phyloP scores from a whole-genome alignment of 2,113 vertebrate genomes.

The Eurypyga helias region DNA sequence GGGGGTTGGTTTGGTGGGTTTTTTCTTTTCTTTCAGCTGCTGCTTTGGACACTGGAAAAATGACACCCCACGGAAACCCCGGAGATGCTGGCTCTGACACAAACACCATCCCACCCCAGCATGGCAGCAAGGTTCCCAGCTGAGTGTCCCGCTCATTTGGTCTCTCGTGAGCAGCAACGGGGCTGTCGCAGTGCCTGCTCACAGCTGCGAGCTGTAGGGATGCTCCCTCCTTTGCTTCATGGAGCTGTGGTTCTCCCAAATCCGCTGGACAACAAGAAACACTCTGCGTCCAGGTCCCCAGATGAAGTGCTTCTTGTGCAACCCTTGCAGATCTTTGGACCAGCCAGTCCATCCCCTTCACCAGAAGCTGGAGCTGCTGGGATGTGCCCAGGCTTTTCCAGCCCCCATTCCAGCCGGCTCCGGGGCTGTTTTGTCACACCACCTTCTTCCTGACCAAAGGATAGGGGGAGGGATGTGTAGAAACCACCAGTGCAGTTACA shows the following conservation, averaged over 20 bases:
- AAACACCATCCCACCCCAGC: accelerated
- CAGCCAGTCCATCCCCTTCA: too few relatives aligned
- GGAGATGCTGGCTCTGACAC: background rate
- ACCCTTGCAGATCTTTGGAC: accelerated
- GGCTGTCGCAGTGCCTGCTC: background rate
- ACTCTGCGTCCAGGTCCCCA: accelerated
- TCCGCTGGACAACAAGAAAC: accelerated
- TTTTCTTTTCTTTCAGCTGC: too few relatives aligned
- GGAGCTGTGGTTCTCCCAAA: background rate
- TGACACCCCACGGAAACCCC: background rate
- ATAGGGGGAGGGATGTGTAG: background rate
- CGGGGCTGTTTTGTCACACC: background rate
- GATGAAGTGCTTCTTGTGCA: accelerated
- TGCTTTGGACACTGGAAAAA: background rate
- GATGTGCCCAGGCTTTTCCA: background rate
- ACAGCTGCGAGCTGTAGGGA: accelerated
- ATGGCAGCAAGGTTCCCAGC: accelerated
- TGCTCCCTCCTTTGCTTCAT: background rate
- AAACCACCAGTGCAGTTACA: background rate
- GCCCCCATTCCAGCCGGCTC: background rate
- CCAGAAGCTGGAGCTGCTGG: accelerated
- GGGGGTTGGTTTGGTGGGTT: too few relatives aligned
- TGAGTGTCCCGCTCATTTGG: background rate
- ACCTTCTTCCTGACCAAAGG: background rate
- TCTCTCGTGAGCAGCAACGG: background rate